Evolutionary conservation across 2,113 vertebrate genomes (phyloP).

Genomic region (Numenius arquata): DNA sequence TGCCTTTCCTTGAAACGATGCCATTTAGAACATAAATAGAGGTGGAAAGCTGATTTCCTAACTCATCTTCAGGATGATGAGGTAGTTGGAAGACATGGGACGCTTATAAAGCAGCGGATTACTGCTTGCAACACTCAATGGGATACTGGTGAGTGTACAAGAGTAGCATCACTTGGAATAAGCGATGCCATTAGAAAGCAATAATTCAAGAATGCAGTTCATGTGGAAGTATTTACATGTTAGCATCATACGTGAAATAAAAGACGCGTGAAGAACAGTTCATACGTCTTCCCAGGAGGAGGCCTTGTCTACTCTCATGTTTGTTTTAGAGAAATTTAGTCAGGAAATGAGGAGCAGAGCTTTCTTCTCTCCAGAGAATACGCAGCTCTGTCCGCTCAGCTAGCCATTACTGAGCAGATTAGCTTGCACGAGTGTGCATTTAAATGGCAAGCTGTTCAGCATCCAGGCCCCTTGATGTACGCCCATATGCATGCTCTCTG

Average conservation of each 20-base stretch:
- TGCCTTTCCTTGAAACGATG: neutral
- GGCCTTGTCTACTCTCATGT: neutral
- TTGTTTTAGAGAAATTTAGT: constrained; percentile 27
- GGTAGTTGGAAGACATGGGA: constrained; percentile 68
- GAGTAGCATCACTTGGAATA: neutral
- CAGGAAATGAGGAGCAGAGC: constrained; percentile 19
- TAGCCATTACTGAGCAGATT: constrained; percentile 28
- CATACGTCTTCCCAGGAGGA: neutral
- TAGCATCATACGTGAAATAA: neutral
- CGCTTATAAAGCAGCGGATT: neutral
- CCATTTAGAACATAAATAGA: constrained; percentile 4
- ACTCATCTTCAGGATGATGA: constrained; percentile 58
- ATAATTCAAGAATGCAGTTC: neutral
- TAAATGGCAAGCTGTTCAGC: constrained; percentile 41
- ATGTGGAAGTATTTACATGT: constrained; percentile 1
- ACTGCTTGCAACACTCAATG: neutral
- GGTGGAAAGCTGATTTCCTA: constrained; percentile 47
- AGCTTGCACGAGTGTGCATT: constrained; percentile 37
- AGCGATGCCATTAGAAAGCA: neutral
- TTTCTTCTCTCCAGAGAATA: constrained; percentile 10
- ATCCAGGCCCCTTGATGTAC: constrained; percentile 2
- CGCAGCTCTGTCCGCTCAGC: constrained; percentile 11
- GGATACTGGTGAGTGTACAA: neutral
- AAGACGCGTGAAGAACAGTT: neutral
- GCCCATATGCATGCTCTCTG: neutral